A percentile compares a stretch with the other conserved stretches of the same genome.
Conservation (phyloP, 2,113 vertebrate species). For the Tyrannus savana region DNA sequence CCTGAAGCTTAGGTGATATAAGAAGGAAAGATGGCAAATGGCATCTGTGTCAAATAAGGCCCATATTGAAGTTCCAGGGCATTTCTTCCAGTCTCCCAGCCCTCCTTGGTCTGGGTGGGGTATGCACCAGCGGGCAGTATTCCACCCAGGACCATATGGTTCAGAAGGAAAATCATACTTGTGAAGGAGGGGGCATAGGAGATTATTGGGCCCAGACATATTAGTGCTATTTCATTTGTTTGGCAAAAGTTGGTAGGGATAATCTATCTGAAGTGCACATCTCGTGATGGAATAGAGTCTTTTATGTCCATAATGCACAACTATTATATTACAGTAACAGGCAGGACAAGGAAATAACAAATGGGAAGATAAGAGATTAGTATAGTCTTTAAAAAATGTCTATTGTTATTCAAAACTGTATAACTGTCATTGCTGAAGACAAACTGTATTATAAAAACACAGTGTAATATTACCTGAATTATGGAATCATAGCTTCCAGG, state of each 20-base stretch:
- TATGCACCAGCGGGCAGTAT: not conserved
- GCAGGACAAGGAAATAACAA: slow-evolving; percentile 43
- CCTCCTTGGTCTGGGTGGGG: not conserved
- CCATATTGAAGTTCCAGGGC: not conserved
- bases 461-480: slow-evolving; percentile 11
- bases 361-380: slow-evolving; percentile 46
- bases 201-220: not conserved
- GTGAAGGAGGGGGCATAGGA: not conserved
- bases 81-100: not conserved
- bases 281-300: slow-evolving; percentile 5
- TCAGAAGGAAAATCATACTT: not conserved
- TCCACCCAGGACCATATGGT: accelerated
- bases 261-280: not conserved
- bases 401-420: slow-evolving; percentile 55
- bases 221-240: slow-evolving; percentile 42
- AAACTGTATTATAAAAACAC: slow-evolving; percentile 46
- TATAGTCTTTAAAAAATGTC: slow-evolving; percentile 42
- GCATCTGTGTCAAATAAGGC: not conserved
- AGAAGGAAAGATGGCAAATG: not conserved
- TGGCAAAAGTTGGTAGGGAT: not conserved
- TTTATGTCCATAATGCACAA: slow-evolving; percentile 29
- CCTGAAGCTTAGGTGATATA: not conserved
- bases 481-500: slow-evolving; percentile 21
- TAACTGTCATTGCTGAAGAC: slow-evolving; percentile 59
- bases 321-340: slow-evolving; percentile 33